Evolutionary conservation across 2,113 vertebrate species (phyloP), one percentile per base, ranked within the genome.

Genomic region (Cyanoramphus novaezelandiae): DNA sequence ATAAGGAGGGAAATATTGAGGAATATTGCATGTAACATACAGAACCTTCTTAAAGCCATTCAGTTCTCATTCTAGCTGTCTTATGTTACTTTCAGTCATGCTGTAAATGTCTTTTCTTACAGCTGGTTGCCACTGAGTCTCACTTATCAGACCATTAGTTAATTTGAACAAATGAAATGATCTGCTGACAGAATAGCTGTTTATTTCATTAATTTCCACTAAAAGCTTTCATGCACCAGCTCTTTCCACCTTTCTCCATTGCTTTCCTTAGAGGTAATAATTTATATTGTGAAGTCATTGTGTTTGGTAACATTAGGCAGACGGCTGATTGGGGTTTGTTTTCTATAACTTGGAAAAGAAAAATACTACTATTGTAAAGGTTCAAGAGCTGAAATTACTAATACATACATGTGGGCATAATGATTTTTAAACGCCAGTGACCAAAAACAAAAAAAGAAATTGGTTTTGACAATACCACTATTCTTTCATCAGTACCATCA

Each of bases 161-260:
- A 60, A 92, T 88, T 96, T 74, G 57, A 84, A 70, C 41, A 96
- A 86, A 71, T 82, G 24, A 86, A 96, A 90, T 5, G 17, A 88
- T 47, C 86, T 92, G 60, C 81, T 95, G 71, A 94, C 67, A 90
- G 77, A 92, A 83, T 31, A 79, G 47, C 80, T 89, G 94, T 88
- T 94, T 93, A 88, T 91, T 91, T 90, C 65, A 79, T 72, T 87
- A 52, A 90, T 82, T 92, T 83, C 77, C 78, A 88, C 94, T 59
- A 79, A 68, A 57, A 83, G 53, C 27, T 67, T 88, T 88, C 49
- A 92, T 29, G 13, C 50, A 88, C 69, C 41, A 43, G 71, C 65
- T 81, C 88, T 43, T 91, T 81, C 70, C 18, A 31, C 46, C 74
- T 90, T 95, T 80, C 44, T 49, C 28, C 24, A 41, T 55, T 47